Evolutionary conservation across 2,888 invertebrate genomes (phyloP).

Genomic region (Galerucella nymphaeae): DNA sequence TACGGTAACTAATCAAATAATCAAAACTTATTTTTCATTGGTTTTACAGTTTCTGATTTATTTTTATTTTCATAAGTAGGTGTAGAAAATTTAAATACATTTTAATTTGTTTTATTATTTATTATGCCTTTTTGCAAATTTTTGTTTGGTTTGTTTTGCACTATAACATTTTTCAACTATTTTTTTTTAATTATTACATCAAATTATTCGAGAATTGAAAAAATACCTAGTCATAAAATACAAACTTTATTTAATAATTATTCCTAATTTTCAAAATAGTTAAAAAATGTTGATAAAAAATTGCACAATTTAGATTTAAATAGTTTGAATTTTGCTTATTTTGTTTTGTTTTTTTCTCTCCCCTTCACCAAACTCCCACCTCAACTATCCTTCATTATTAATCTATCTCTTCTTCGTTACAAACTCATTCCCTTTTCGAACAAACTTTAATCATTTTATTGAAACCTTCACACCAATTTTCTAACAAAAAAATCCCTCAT

Average conservation of each 20-base stretch:
- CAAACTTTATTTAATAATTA: not conserved
- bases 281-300: slow-evolving; percentile 37
- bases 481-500: slow-evolving; percentile 10
- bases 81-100: slow-evolving; percentile 17
- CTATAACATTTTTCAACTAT: slow-evolving; percentile 30
- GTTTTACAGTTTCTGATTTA: slow-evolving; percentile 12
- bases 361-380: slow-evolving; percentile 35
- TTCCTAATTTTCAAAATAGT: slow-evolving; percentile 12
- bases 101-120: slow-evolving; percentile 14
- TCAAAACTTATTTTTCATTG: slow-evolving; percentile 23
- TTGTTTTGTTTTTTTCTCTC: slow-evolving; percentile 57
- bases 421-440: too few species aligned
- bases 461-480: slow-evolving; percentile 13
- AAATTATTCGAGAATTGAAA: too few species aligned
- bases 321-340: slow-evolving; percentile 54
- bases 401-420: not conserved
- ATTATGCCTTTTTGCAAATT: slow-evolving; percentile 30
- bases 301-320: slow-evolving; percentile 39
- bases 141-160: slow-evolving; percentile 32
- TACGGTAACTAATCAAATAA: slow-evolving; percentile 21
- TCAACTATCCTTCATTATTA: slow-evolving; percentile 5
- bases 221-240: not conserved
- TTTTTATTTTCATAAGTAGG: slow-evolving; percentile 23
- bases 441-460: slow-evolving; percentile 24
- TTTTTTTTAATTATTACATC: not conserved